Evolutionary conservation across 2,797 vertebrate genomes (phyloP).

Genomic region (Agapornis canus): DNA sequence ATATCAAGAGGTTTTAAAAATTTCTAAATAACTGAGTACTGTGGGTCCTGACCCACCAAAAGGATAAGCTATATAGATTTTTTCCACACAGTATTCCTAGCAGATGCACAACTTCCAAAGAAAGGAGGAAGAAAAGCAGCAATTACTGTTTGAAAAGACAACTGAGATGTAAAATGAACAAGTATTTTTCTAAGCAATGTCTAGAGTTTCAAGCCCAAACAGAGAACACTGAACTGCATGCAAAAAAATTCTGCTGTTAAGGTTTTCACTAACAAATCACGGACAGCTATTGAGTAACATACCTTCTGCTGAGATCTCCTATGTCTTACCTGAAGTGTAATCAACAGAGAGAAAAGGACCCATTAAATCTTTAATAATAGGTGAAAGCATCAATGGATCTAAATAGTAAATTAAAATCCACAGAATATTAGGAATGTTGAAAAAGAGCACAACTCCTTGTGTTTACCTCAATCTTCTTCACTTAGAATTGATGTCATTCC

Average conservation of each 20-base stretch:
- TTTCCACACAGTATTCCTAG: not conserved
- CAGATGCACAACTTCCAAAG: not conserved
- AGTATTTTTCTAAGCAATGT: not conserved
- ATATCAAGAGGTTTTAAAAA: not conserved
- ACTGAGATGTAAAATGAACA: not conserved
- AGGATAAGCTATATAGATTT: not conserved
- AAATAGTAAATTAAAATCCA: constrained; percentile 50
- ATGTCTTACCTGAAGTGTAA: constrained; percentile 23
- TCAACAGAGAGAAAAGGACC: constrained; percentile 41
- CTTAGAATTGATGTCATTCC: constrained; percentile 30
- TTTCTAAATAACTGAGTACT: not conserved
- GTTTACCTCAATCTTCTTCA: not conserved
- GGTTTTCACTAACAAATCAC: not conserved
- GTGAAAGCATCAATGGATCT: constrained; percentile 61
- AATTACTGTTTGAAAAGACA: not conserved
- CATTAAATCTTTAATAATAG: constrained; percentile 62
- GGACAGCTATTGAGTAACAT: constrained; percentile 17
- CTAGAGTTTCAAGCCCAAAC: not conserved
- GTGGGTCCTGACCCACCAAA: not conserved
- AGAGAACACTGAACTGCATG: not conserved
- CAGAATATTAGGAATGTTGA: constrained; percentile 41
- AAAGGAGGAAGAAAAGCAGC: not conserved
- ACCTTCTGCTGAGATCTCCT: constrained; percentile 36
- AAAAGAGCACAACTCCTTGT: not conserved
- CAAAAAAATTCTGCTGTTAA: not conserved